A percentile compares a stretch with the other conserved stretches of the same genome.
Evolutionary conservation across 1,140 invertebrate species (phyloP).

Genomic region (Drosophila teissieri): DNA sequence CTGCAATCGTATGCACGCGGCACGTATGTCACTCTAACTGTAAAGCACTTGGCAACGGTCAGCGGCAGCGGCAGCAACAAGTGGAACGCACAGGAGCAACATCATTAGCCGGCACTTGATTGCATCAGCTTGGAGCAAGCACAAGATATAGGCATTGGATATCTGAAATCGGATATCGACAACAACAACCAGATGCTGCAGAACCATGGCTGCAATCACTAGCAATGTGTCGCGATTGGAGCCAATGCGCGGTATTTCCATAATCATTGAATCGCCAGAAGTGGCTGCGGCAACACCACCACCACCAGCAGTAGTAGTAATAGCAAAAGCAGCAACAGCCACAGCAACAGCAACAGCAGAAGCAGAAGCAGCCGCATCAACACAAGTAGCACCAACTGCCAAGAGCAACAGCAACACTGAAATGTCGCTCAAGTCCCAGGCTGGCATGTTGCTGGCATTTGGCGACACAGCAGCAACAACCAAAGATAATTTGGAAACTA

Average conservation of each 20-base stretch:
- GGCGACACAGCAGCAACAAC: slow-evolving; percentile 61
- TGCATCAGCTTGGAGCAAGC: slow-evolving; percentile 48
- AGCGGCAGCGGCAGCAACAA: slow-evolving; percentile 44
- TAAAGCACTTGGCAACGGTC: slow-evolving; percentile 72
- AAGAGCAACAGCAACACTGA: slow-evolving; percentile 50
- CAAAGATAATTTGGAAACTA: slow-evolving; percentile 74
- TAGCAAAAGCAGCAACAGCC: slow-evolving; percentile 16
- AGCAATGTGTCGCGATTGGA: slow-evolving; percentile 44
- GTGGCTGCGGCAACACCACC: slow-evolving; percentile 15
- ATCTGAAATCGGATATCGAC: slow-evolving; percentile 39
- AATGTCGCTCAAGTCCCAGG: slow-evolving; percentile 78
- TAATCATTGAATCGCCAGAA: slow-evolving; percentile 70
- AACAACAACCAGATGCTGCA: slow-evolving; percentile 56
- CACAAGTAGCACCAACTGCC: slow-evolving; percentile 27
- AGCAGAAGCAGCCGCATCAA: slow-evolving; percentile 23
- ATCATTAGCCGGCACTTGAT: slow-evolving; percentile 41
- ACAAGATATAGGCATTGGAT: slow-evolving; percentile 15
- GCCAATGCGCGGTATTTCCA: slow-evolving; percentile 75
- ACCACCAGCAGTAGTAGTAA: no score
- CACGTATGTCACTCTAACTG: slow-evolving; percentile 53
- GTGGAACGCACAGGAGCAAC: slow-evolving; percentile 50
- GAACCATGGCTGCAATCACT: slow-evolving; percentile 62
- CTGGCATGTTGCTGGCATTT: slow-evolving; percentile 75
- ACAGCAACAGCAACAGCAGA: slow-evolving; percentile 15
- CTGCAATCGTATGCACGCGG: slow-evolving; percentile 64